These are phyloP conservation scores for Erpornis zantholeuca DNA, from an alignment of 2,113 vertebrate genomes.

Conservation along the genomic window DNA sequence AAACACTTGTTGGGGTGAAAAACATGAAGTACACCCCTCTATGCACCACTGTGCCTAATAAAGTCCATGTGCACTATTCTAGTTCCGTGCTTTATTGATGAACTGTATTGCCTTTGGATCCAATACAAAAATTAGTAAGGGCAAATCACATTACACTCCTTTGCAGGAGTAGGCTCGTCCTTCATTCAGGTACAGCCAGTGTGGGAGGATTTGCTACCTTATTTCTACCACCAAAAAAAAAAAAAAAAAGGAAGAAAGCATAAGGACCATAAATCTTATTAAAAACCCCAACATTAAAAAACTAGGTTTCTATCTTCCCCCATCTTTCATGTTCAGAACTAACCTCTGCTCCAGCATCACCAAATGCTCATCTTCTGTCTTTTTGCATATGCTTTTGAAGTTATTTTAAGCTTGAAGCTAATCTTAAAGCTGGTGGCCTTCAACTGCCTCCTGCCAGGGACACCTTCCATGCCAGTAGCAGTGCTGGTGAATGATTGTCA, in stretches of 20 bases:
- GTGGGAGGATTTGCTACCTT: neutral
- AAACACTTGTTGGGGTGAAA: neutral
- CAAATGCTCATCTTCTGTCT: neutral
- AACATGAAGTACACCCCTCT: accelerated
- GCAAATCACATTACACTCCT: neutral
- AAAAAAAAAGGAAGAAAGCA: neutral
- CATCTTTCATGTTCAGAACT: neutral
- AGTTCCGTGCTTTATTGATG: neutral
- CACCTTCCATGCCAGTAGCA: neutral
- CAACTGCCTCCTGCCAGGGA: neutral
- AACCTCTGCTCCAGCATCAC: neutral
- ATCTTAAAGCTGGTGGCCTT: neutral
- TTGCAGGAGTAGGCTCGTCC: neutral
- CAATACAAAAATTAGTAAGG: neutral
- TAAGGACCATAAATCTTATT: neutral
- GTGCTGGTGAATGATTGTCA: neutral
- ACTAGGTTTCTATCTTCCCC: neutral
- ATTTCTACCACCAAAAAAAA: neutral
- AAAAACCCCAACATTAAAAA: neutral
- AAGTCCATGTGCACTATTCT: neutral
- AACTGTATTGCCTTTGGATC: neutral
- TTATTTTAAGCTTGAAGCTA: neutral
- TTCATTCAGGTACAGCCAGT: neutral
- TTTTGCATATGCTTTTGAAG: neutral
- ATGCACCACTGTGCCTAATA: neutral